Percentiles rank a stretch among this genome's conserved stretches.
These are phyloP conservation scores for Percopsis omiscomaycus DNA, from an alignment of 2,797 vertebrate species.

Conservation along the genomic window DNA sequence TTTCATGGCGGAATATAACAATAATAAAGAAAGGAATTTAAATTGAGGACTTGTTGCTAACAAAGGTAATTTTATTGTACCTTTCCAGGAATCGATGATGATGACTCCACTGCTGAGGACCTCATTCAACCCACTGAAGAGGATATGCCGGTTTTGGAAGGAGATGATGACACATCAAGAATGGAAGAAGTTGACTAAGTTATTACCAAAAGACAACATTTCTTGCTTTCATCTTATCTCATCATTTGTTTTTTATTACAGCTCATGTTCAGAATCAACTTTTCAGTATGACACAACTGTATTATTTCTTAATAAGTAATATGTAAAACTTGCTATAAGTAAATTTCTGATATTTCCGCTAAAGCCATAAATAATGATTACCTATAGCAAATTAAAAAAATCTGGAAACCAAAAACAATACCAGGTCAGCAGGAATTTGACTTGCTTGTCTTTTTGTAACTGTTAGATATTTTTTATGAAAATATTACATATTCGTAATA, in stretches of 20 bases:
- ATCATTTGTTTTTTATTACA: slow-evolving; percentile 50
- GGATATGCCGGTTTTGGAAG: slow-evolving; percentile 83
- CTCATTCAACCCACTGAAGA: slow-evolving; percentile 74
- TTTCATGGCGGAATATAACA: background rate
- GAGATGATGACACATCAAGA: slow-evolving; percentile 81
- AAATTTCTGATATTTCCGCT: background rate
- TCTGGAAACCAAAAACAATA: slow-evolving; percentile 43
- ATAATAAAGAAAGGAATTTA: background rate
- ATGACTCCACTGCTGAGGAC: slow-evolving; percentile 77
- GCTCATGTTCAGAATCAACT: slow-evolving; percentile 40
- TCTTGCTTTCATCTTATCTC: slow-evolving; percentile 25
- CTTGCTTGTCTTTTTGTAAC: slow-evolving; percentile 67
- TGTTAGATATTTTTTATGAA: slow-evolving; percentile 64
- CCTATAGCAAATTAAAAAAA: slow-evolving; percentile 26
- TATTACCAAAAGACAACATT: slow-evolving; percentile 5
- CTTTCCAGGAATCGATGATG: slow-evolving; percentile 79
- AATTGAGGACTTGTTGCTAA: slow-evolving; percentile 13
- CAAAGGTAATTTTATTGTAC: background rate
- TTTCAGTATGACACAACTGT: slow-evolving; percentile 30
- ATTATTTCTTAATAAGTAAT: slow-evolving; percentile 16
- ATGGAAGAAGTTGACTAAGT: slow-evolving; percentile 85
- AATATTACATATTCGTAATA: slow-evolving; percentile 76
- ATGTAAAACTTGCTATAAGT: slow-evolving; percentile 12
- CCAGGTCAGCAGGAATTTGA: slow-evolving; percentile 41
- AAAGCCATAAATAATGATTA: background rate